Conservation (phyloP, 2,888 invertebrate species). For the Drosophila kuntzei region DNA sequence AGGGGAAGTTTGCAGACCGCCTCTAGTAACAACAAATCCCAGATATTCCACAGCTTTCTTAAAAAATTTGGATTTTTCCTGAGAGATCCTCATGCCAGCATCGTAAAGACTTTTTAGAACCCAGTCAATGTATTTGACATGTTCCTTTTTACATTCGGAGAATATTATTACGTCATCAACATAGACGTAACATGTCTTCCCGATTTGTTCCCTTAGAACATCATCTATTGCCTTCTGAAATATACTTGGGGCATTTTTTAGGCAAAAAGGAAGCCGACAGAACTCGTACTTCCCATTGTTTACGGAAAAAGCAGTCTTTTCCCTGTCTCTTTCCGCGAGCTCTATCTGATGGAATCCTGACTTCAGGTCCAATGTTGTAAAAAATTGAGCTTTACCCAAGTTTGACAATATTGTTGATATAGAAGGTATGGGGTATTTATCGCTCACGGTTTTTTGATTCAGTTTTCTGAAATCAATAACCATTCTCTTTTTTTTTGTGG, state of each 20-base stretch:
- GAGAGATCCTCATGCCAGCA: background rate
- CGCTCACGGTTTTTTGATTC: conserved; percentile 9
- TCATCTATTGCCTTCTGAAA: conserved; percentile 17
- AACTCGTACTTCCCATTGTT: conserved; percentile 12
- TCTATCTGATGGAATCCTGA: conserved; percentile 12
- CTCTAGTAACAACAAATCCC: conserved; percentile 4
- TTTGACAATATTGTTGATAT: conserved; percentile 14
- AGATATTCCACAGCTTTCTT: conserved; percentile 20
- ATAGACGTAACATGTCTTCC: too few relatives aligned
- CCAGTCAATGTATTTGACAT: background rate
- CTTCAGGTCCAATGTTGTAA: conserved; percentile 7
- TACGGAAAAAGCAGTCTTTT: conserved; percentile 4
- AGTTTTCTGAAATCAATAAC: conserved; percentile 17
- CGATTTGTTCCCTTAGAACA: background rate
- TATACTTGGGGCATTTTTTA: background rate
- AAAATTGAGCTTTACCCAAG: conserved; percentile 3
- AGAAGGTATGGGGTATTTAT: conserved; percentile 12
- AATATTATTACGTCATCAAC: too few relatives aligned
- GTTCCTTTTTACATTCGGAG: background rate
- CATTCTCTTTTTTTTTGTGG: conserved; percentile 3
- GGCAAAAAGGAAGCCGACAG: background rate
- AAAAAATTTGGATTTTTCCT: conserved; percentile 14
- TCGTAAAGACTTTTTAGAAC: too few relatives aligned
- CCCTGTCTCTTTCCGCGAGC: background rate
- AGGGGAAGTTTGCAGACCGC: background rate